Conservation (phyloP, 2,797 vertebrate genomes). For the Staurois parvus region DNA sequence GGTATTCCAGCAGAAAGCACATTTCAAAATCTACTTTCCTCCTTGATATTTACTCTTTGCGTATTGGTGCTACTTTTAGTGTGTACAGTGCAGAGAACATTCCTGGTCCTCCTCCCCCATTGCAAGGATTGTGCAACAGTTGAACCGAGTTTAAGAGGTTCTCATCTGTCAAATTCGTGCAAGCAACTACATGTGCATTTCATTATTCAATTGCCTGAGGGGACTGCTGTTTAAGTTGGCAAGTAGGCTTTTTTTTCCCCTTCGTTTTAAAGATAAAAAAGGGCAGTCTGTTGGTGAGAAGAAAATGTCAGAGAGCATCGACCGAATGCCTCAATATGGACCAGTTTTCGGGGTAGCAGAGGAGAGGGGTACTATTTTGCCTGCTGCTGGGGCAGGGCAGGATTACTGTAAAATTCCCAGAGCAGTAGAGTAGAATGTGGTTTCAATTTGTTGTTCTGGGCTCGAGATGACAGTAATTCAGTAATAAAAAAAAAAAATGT, state of each 20-base stretch:
- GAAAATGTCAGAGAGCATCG: slow-evolving; percentile 70
- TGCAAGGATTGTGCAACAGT: slow-evolving; percentile 62
- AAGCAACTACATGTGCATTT: slow-evolving; percentile 81
- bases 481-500: slow-evolving; percentile 65
- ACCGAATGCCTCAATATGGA: slow-evolving; percentile 62
- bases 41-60: slow-evolving; percentile 19
- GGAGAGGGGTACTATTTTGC: slow-evolving; percentile 47
- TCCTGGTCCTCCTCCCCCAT: slow-evolving; percentile 21
- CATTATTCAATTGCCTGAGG: slow-evolving; percentile 84
- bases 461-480: slow-evolving; percentile 65
- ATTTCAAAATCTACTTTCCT: slow-evolving; percentile 19
- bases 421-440: slow-evolving; percentile 67
- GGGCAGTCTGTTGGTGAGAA: slow-evolving; percentile 81
- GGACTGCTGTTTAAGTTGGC: slow-evolving; percentile 84
- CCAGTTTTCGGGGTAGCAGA: slow-evolving; percentile 59
- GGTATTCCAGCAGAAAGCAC: slow-evolving; percentile 8
- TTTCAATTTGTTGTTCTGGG: slow-evolving; percentile 72
- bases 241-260: slow-evolving; percentile 74
- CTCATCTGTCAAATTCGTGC: slow-evolving; percentile 73
- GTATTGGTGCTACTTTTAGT: slow-evolving; percentile 38
- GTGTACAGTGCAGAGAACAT: neutral
- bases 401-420: slow-evolving; percentile 66
- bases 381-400: slow-evolving; percentile 62
- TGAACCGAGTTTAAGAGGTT: slow-evolving; percentile 65
- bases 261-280: slow-evolving; percentile 68